Evolutionary conservation across 2,888 invertebrate species (phyloP).

Genomic region (Melangyna quadrimaculata): DNA sequence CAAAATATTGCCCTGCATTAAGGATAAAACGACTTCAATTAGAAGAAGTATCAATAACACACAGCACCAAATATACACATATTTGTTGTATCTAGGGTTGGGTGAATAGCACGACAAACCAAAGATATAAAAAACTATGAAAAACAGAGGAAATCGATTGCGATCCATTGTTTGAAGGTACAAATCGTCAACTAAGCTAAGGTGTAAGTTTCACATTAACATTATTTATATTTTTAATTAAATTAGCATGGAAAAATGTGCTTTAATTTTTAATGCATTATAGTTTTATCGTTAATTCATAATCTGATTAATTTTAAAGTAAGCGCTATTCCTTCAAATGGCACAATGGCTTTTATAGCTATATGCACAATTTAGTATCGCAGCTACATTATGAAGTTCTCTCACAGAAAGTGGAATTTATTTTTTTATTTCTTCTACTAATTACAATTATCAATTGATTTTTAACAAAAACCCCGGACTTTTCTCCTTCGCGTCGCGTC

Average conservation of each 20-base stretch:
- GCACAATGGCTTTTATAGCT: background rate
- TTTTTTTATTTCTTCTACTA: too few relatives aligned
- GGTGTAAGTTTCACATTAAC: background rate
- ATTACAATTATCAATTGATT: too few relatives aligned
- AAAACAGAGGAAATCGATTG: conserved; percentile 17
- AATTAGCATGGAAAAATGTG: background rate
- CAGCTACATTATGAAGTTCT: too few relatives aligned
- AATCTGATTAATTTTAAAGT: background rate
- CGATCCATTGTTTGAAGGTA: conserved; percentile 16
- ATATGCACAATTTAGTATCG: background rate
- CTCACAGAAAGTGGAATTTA: too few relatives aligned
- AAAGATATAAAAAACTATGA: background rate
- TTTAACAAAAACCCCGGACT: too few relatives aligned
- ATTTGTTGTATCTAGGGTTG: background rate
- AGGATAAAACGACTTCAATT: background rate
- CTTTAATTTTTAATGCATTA: background rate
- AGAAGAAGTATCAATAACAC: background rate
- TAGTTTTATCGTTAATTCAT: background rate
- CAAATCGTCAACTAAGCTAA: background rate
- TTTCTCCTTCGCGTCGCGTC: too few relatives aligned
- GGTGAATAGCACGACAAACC: conserved; percentile 18
- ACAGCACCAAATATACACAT: background rate
- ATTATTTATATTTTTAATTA: conserved; percentile 21
- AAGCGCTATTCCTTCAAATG: background rate
- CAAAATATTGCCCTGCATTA: background rate